Conservation (phyloP, 2,888 invertebrate species). For the Ormyrus pomaceus region DNA sequence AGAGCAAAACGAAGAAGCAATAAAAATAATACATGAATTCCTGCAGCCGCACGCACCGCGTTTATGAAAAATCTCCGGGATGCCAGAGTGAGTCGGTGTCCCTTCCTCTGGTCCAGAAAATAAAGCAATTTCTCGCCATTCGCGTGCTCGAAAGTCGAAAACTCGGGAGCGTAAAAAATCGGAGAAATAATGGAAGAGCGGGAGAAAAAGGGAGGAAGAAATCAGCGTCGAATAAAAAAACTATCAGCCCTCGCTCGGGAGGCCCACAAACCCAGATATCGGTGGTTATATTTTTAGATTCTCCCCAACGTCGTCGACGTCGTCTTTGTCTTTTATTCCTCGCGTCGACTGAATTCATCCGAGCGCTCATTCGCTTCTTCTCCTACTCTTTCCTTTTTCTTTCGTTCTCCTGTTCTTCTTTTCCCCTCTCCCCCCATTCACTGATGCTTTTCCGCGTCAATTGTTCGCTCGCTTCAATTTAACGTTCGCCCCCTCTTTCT, state of each 20-base stretch:
- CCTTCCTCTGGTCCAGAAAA: neutral
- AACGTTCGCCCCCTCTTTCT: neutral
- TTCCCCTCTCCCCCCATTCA: neutral
- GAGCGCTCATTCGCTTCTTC: neutral
- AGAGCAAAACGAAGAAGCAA: neutral
- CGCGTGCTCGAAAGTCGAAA: neutral
- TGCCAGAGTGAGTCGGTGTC: neutral
- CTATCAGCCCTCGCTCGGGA: constrained; percentile 1
- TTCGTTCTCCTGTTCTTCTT: neutral
- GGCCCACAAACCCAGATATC: constrained; percentile 33
- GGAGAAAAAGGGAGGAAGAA: neutral
- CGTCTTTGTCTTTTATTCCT: constrained; percentile 23
- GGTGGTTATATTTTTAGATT: constrained; percentile 3
- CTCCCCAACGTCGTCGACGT: too few species aligned
- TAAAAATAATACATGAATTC: constrained; percentile 6
- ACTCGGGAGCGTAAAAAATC: neutral
- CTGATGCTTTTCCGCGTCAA: constrained; percentile 31
- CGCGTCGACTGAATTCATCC: constrained; percentile 25
- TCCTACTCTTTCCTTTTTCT: neutral
- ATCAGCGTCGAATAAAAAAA: constrained; percentile 35
- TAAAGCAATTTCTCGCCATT: constrained; percentile 15
- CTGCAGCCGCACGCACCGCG: constrained; percentile 7
- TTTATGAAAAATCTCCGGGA: constrained; percentile 29
- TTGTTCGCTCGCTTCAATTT: neutral
- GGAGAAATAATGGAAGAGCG: neutral